These are phyloP conservation scores for Lacanobia oleracea DNA, from an alignment of 2,888 invertebrate species.

Conservation along the genomic window DNA sequence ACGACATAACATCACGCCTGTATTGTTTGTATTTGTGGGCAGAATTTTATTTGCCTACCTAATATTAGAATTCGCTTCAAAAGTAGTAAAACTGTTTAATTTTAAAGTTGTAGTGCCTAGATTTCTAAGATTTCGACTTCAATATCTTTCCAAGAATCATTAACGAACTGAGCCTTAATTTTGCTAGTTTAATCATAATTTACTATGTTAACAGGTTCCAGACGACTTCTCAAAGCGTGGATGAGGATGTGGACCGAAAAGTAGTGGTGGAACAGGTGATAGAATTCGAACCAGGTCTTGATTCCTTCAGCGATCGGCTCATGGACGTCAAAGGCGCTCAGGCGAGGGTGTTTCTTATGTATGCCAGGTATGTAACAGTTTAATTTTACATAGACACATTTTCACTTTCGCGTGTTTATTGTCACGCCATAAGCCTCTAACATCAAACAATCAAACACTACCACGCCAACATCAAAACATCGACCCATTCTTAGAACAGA, in stretches of 20 bases:
- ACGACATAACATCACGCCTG: background rate
- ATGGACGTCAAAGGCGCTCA: slow-evolving; percentile 95
- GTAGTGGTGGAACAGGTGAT: slow-evolving; percentile 98
- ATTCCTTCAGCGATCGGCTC: slow-evolving; percentile 95
- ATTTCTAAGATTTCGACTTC: background rate
- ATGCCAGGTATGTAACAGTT: slow-evolving; percentile 94
- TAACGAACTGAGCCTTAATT: background rate
- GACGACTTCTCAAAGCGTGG: slow-evolving; percentile 97
- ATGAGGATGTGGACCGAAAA: slow-evolving; percentile 98
- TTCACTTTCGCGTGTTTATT: background rate
- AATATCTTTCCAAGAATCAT: background rate
- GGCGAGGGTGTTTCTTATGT: slow-evolving; percentile 97
- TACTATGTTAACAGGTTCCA: slow-evolving; percentile 92
- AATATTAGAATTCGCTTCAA: too few relatives aligned
- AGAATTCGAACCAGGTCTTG: slow-evolving; percentile 97
- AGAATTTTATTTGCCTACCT: background rate
- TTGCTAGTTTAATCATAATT: background rate
- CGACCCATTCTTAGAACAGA: too few relatives aligned
- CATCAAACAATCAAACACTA: too few relatives aligned
- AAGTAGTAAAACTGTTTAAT: too few relatives aligned
- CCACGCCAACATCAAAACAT: too few relatives aligned
- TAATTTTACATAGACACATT: background rate
- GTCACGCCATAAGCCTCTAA: too few relatives aligned
- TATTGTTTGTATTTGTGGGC: background rate
- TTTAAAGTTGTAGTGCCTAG: background rate